Base-by-base conservation (phyloP, 2,797 vertebrate genomes). In the Sorex maritimensis region DNA sequence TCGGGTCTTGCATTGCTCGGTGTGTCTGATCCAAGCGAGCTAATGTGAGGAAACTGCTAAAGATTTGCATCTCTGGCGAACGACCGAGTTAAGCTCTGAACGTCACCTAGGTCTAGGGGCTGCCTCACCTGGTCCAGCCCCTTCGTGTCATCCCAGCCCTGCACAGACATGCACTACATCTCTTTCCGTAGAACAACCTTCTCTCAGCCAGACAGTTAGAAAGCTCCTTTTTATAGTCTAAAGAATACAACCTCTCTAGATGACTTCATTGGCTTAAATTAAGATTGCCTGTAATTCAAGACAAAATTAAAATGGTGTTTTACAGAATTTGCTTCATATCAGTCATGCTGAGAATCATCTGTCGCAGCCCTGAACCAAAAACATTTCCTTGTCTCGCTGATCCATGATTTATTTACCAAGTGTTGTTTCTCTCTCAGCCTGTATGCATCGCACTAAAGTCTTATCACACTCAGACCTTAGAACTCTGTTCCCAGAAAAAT, bases 251-350 rank as follows among this genome's bases (percentile, higher is more conserved):
- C 85, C 90, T 95, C 93, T 90, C 86, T 96, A 86, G 92, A 97
- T 94, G 87, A 81, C 85, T 93, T 46, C 49, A 91, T 26, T 92
- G 88, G 69, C 88, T 95, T 93, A 55, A 83, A 94, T 96, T 96
- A 96, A 96, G 95, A 95, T 94, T 94, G 92, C 93, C 93, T 94
- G 80, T 97, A 95, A 96, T 94, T 96, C 94, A 95, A 93, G n/a
- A 81, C 13, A 46, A 92, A 96, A 96, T 94, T 92, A 85, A 77
- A 88, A 95, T 95, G 93, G 95, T 92, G 94, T 90, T 95, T 95
- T 95, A 94, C 49, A 88, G 74, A 95, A 94, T 95, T 92, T 95
- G 75, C 84, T 94, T 92, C 49, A 0, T 86, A 90, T 97, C 92
- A 88, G 87, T 97, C 95, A 90, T 75, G 44, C 85, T 87, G 81